These are phyloP conservation scores for Drosophila bunnanda DNA, from an alignment of 2,888 invertebrate genomes.

Conservation along the genomic window DNA sequence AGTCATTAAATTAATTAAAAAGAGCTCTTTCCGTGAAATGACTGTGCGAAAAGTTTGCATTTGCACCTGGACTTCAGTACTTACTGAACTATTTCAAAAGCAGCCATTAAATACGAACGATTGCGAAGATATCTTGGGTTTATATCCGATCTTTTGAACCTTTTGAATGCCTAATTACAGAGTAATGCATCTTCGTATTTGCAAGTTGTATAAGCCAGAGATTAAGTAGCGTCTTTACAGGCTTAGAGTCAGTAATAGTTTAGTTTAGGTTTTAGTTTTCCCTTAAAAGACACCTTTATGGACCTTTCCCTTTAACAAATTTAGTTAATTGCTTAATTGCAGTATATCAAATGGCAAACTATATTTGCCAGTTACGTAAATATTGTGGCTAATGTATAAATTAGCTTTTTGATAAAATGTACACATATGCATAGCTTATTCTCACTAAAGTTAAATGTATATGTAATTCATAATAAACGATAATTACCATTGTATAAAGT, in stretches of 20 bases:
- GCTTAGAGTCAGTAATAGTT: not conserved
- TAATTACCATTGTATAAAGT: slow-evolving; percentile 17
- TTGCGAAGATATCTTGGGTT: not conserved
- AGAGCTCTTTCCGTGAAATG: slow-evolving; percentile 48
- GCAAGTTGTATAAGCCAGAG: not conserved
- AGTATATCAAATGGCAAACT: not conserved
- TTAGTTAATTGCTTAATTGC: not conserved
- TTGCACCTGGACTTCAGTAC: slow-evolving; percentile 20
- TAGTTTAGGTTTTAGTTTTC: not conserved
- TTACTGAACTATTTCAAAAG: slow-evolving; percentile 17
- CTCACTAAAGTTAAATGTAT: not conserved
- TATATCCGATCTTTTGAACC: not conserved
- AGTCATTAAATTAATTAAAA: slow-evolving; percentile 72
- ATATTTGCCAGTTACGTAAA: not conserved
- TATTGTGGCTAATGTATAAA: not conserved
- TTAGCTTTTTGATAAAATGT: not conserved
- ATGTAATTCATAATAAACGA: slow-evolving; percentile 2
- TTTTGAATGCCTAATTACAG: slow-evolving; percentile 8
- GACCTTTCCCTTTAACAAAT: not conserved
- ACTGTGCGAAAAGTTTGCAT: slow-evolving; percentile 38
- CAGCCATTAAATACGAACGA: slow-evolving; percentile 1
- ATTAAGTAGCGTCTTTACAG: not conserved
- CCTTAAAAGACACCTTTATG: not conserved
- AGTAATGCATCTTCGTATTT: slow-evolving; percentile 4
- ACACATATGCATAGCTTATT: not conserved